Base-by-base conservation (phyloP, 2,113 vertebrate species). In the Aegotheles bennettii region DNA sequence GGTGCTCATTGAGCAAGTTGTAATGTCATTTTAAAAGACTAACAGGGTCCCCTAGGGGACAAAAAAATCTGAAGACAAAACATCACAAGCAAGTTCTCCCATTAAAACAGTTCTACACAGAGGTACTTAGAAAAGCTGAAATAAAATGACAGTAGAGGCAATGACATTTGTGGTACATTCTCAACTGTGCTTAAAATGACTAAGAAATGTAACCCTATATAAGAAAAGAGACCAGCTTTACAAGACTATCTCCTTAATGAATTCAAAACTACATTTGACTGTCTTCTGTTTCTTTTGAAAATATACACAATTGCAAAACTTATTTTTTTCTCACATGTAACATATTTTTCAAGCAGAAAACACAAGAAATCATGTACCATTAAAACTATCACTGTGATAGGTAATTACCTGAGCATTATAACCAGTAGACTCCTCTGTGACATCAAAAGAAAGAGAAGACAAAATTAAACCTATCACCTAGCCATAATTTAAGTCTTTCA, bases 11-110 rank as follows among this genome's bases (percentile, higher is more conserved):
- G 82, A 89, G 45, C 45, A 84, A 93, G 69, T 59, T 86, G 56
- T 81, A 95, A 93, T n/a, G 86, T 38, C 71, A 84, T 93, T 94
- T 96, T 82, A 90, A 90, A 95, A 97, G 69, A 89, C 75, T 82
- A 94, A 77, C 54, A 91, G 56, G 26, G 48, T 88, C 95, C 80
- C 51, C 78, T 40, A 61, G 51, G 51, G 84, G 23, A n/a, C 67
- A 70, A 35, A 87, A 89, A 77, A 88, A 85, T 68, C 59, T 71
- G 83, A 84, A 86, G 67, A 92, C 76, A 87, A 93, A 96, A 78
- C 67, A 91, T 64, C 79, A 81, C 67, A 91, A 76, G 57, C 29
- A 82, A 79, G 61, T 51, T 82, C 57, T 70, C 25, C 67, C 70
- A 87, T 84, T 64, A 81, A 89, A 96, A 65, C 26, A 57, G 45